Evolutionary conservation across 2,797 vertebrate genomes (phyloP), one percentile per base, ranked within the genome.

Genomic region (Gastrophryne carolinensis): DNA sequence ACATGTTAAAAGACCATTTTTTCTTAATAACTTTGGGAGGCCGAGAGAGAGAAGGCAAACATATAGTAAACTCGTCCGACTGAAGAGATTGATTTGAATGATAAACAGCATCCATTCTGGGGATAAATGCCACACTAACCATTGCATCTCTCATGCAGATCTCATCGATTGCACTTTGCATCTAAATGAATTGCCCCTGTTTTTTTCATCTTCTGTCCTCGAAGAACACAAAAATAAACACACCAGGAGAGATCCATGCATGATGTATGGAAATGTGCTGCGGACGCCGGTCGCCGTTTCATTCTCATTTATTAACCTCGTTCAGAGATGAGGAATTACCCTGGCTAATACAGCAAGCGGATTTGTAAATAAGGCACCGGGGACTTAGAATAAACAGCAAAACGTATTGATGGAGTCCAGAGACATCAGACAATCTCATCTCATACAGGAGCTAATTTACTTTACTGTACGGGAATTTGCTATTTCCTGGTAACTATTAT

Each of bases 111-210:
- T 27, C 53, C 34, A 56, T 26, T 26, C 15, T 19, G 50, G 19
- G 65, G 65, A 68, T 68, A 56, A 54, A 54, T 56, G 37, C 34
- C 8, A 12, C 19, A 39, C 39, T 56, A 54, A 37, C 35, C 8
- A 53, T 56, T 9, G 41, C 34, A 35, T 68, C n/a, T 37, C 26
- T 39, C 29, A 56, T 56, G 32, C 34, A 13, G 34, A 68, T 68
- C 21, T 12, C 15, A 56, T 34, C n/a, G 24, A 17, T 67, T 21
- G 49, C 10, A 56, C 23, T 35, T 41, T 37, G 6, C 64, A 53
- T 53, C 9, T 26, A 26, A 54, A 68, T 54, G 50, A 29, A 47
- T n/a, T 39, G 17, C 54, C 15, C 7, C 17, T 8, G 13, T 26
- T 32, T 60, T 29, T 13, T 24, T 24, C 29, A 17, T 50, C 37